Evolutionary conservation across 2,888 invertebrate species (phyloP).

Genomic region (Lordiphosa fenestrarum): DNA sequence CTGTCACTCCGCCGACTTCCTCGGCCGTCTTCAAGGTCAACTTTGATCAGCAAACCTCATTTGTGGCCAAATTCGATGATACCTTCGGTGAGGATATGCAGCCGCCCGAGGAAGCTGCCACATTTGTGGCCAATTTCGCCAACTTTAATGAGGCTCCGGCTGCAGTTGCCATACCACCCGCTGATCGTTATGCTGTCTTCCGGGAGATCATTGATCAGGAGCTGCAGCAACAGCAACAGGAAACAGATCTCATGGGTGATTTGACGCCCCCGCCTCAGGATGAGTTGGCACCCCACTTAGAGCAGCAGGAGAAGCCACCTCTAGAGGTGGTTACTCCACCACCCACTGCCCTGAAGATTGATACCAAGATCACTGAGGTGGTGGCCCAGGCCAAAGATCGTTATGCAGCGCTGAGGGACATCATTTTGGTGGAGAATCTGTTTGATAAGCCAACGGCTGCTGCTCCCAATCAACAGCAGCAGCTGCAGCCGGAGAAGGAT

Average conservation of each 20-base stretch:
- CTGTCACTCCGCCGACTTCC: slow-evolving; percentile 39
- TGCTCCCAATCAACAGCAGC: slow-evolving; percentile 15
- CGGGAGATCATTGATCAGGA: slow-evolving; percentile 91
- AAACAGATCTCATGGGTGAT: slow-evolving; percentile 76
- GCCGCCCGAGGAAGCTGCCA: slow-evolving; percentile 8
- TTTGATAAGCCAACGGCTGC: slow-evolving; percentile 80
- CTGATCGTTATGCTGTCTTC: slow-evolving; percentile 93
- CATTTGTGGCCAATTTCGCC: slow-evolving; percentile 86
- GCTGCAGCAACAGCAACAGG: slow-evolving; percentile 82
- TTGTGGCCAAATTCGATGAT: slow-evolving; percentile 84
- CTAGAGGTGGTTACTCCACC: slow-evolving; percentile 31
- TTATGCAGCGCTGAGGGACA: slow-evolving; percentile 90
- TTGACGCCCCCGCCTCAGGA: slow-evolving; percentile 56
- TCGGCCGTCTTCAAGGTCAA: slow-evolving; percentile 78
- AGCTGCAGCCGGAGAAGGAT: slow-evolving; percentile 52
- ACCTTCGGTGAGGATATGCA: slow-evolving; percentile 82
- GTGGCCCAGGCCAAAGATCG: slow-evolving; percentile 84
- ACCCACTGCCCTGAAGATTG: slow-evolving; percentile 76
- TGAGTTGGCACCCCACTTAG: slow-evolving; percentile 27
- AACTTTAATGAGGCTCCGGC: slow-evolving; percentile 81
- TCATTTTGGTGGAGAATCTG: slow-evolving; percentile 84
- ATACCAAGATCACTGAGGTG: slow-evolving; percentile 81
- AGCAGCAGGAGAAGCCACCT: slow-evolving; percentile 28
- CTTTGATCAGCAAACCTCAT: slow-evolving; percentile 80
- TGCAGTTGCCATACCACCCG: slow-evolving; percentile 81